These are phyloP conservation scores for Lasioglossum oenotherae DNA, from an alignment of 2,888 invertebrate genomes.

Conservation along the genomic window DNA sequence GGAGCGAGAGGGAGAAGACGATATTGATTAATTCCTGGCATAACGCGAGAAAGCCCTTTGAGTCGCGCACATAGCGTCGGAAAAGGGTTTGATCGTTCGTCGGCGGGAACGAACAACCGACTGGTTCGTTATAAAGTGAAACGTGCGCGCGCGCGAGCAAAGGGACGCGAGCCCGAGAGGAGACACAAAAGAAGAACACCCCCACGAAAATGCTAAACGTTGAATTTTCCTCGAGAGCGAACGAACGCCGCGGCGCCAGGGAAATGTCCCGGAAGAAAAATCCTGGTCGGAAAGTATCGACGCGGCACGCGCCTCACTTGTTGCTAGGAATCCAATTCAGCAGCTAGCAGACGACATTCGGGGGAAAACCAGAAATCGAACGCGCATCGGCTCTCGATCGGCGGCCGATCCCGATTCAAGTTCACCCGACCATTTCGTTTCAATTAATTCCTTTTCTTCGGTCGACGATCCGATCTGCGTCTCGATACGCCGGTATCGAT, in stretches of 20 bases:
- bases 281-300: neutral
- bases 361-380: slow-evolving; percentile 26
- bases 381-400: neutral
- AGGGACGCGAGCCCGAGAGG: neutral
- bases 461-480: slow-evolving; percentile 23
- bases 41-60: slow-evolving; percentile 49
- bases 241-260: too few species aligned
- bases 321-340: slow-evolving; percentile 55
- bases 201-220: slow-evolving; percentile 41
- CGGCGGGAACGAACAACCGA: slow-evolving; percentile 19
- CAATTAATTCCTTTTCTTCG: slow-evolving; percentile 46
- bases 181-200: neutral
- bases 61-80: slow-evolving; percentile 17
- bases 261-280: neutral
- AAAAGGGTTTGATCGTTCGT: slow-evolving; percentile 43
- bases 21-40: slow-evolving; percentile 55
- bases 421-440: slow-evolving; percentile 27
- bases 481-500: slow-evolving; percentile 27
- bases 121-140: slow-evolving; percentile 49
- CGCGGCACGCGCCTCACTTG: slow-evolving; percentile 57
- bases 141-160: slow-evolving; percentile 22
- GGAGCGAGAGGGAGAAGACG: slow-evolving; percentile 13
- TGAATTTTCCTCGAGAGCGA: neutral
- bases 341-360: slow-evolving; percentile 23
- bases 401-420: slow-evolving; percentile 11